Conservation (phyloP, 2,797 vertebrate genomes). For the Monodelphis domestica region DNA sequence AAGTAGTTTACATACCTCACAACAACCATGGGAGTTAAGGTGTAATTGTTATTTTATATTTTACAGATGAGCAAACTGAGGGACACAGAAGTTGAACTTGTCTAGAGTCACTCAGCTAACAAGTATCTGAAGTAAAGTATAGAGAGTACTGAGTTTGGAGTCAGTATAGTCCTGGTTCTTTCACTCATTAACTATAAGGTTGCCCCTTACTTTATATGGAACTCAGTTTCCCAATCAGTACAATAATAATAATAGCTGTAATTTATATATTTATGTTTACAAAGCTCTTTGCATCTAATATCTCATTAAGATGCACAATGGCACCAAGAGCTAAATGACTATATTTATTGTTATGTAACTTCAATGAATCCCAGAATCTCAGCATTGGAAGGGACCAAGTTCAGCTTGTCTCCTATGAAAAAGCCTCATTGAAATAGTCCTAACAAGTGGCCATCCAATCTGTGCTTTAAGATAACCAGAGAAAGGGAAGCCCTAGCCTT, state of each 20-base stretch:
- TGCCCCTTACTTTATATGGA: background rate
- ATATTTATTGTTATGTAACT: background rate
- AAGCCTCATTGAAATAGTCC: background rate
- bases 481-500: fast-evolving
- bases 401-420: background rate
- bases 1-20: background rate
- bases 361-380: background rate
- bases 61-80: background rate
- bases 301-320: background rate
- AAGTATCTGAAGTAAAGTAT: background rate
- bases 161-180: background rate
- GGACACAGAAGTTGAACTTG: too few species aligned
- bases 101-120: background rate
- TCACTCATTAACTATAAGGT: background rate
- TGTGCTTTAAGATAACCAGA: background rate
- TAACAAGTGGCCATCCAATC: background rate
- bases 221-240: background rate
- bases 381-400: too few species aligned
- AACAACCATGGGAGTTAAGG: background rate
- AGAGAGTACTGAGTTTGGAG: background rate
- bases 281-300: background rate
- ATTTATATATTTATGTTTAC: background rate
- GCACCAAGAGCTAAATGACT: background rate
- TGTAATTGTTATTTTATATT: background rate
- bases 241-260: background rate